phyloP scores from a whole-genome alignment of 1,140 invertebrate genomes.

The Lerema accius region DNA sequence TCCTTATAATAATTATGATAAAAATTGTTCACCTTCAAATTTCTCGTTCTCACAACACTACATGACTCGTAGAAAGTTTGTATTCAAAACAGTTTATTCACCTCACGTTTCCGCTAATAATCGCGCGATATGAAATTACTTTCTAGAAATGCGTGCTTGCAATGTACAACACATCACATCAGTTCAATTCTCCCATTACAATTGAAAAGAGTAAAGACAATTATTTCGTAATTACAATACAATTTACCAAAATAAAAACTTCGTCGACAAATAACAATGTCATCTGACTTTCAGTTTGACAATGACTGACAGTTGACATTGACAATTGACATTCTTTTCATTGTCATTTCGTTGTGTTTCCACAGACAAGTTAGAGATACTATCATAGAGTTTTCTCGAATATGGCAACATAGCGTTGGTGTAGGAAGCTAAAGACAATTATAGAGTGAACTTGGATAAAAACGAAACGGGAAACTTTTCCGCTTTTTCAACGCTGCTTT shows the following conservation, averaged over 20 bases:
- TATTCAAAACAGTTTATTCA: constrained; percentile 17
- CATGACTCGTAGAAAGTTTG: constrained; percentile 19
- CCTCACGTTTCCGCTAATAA: constrained; percentile 14
- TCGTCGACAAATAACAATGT: neutral
- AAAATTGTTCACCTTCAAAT: constrained; percentile 1
- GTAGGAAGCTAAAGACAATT: too few relatives aligned
- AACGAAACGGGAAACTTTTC: too few relatives aligned
- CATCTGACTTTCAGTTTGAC: neutral
- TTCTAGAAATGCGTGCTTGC: constrained; percentile 10
- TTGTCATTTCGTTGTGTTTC: too few relatives aligned
- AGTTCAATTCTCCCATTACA: constrained; percentile 2
- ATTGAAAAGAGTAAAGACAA: constrained; percentile 1
- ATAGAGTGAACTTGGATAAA: too few relatives aligned
- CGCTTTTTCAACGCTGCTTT: too few relatives aligned
- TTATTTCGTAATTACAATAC: neutral
- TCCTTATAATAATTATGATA: constrained; percentile 1
- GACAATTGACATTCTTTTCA: too few relatives aligned
- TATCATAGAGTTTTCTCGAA: too few relatives aligned
- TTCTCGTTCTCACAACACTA: constrained; percentile 6
- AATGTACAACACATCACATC: constrained; percentile 2
- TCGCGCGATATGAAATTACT: constrained; percentile 4
- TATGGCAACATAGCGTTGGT: too few relatives aligned
- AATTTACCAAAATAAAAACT: constrained; percentile 5
- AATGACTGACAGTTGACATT: neutral
- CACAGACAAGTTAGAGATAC: too few relatives aligned